Conservation (phyloP, 2,113 vertebrate species). For the Egretta garzetta region DNA sequence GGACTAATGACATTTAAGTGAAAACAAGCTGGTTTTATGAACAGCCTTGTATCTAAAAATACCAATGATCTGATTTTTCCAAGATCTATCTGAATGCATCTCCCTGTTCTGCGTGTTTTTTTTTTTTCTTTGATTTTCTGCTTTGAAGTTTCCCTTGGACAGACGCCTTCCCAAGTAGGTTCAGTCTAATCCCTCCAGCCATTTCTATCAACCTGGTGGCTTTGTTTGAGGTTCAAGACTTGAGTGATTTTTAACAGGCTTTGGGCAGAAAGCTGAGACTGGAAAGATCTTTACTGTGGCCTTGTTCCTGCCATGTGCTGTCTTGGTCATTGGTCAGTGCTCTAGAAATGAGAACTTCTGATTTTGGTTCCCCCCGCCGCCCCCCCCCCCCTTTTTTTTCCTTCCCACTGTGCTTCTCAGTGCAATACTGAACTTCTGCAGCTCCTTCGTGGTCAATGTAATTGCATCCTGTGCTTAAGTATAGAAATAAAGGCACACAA, state of each 20-base stretch:
- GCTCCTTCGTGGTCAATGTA: not conserved
- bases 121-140: not conserved
- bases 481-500: not conserved
- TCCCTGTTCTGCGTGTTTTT: not conserved
- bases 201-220: not conserved
- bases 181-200: not conserved
- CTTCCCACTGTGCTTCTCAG: not conserved
- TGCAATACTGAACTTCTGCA: not conserved
- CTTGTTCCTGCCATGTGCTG: not conserved
- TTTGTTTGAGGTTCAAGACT: not conserved
- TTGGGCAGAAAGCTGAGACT: not conserved
- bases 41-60: not conserved
- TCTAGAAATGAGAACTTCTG: not conserved
- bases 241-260: not conserved
- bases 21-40: not conserved
- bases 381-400: not conserved
- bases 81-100: not conserved
- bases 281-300: not conserved
- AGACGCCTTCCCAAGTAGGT: not conserved
- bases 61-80: not conserved
- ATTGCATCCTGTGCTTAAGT: not conserved
- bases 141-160: not conserved
- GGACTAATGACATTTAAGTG: not conserved
- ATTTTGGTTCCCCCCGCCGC: too few species aligned
- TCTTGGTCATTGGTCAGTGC: not conserved